Conservation (phyloP, 2,888 invertebrate genomes). For the Drosophila diplacantha region DNA sequence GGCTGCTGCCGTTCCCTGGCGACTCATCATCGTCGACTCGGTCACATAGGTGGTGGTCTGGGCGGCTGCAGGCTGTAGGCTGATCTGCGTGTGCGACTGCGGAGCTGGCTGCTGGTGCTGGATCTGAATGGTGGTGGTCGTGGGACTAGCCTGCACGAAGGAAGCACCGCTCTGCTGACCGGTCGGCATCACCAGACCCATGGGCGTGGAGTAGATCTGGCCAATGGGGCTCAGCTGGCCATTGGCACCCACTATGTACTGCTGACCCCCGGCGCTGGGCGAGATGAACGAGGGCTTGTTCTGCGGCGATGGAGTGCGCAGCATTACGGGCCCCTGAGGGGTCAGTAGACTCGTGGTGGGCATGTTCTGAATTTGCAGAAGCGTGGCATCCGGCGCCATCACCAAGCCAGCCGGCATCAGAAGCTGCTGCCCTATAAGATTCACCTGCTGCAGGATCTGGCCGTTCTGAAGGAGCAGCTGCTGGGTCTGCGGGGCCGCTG, state of each 20-base stretch:
- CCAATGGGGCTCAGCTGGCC: conserved; percentile 87
- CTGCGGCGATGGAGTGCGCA: conserved; percentile 85
- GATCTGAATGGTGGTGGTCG: conserved; percentile 83
- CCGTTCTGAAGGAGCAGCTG: conserved; percentile 77
- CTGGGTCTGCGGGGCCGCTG: conserved; percentile 78
- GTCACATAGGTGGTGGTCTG: conserved; percentile 51
- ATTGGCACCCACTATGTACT: conserved; percentile 87
- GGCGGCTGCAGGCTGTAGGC: conserved; percentile 65
- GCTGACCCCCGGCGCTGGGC: conserved; percentile 82
- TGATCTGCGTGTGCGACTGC: conserved; percentile 52
- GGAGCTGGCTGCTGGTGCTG: conserved; percentile 80
- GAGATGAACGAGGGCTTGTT: conserved; percentile 84
- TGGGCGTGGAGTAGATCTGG: conserved; percentile 77
- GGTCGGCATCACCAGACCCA: conserved; percentile 77
- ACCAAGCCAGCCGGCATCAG: conserved; percentile 91
- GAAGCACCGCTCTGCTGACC: conserved; percentile 80
- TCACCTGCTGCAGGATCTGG: conserved; percentile 89
- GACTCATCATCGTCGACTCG: conserved; percentile 52
- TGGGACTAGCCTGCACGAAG: conserved; percentile 86
- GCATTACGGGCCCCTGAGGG: conserved; percentile 85
- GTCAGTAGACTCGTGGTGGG: conserved; percentile 82
- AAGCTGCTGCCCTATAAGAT: conserved; percentile 89
- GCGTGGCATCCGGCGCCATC: conserved; percentile 88
- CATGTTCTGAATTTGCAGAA: conserved; percentile 88
- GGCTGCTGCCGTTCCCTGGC: conserved; percentile 76